Percentiles rank a stretch among this genome's conserved stretches.
These are phyloP conservation scores for Drosophila fulvimacula DNA, from an alignment of 2,888 invertebrate genomes.

Conservation along the genomic window DNA sequence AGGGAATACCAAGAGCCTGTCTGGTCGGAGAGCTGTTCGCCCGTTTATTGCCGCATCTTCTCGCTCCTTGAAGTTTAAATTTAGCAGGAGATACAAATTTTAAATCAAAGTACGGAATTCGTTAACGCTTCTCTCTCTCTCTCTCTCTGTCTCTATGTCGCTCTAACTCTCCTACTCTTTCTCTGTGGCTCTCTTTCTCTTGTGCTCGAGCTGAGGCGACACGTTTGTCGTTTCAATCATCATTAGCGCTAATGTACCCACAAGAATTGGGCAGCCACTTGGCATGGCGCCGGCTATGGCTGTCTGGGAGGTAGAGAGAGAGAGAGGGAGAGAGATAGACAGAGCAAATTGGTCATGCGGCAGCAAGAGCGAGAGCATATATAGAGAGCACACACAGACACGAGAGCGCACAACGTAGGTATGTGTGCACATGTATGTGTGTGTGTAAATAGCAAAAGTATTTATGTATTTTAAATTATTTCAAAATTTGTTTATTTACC, in stretches of 20 bases:
- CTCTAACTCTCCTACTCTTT: constrained; percentile 12
- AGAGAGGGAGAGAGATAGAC: constrained; percentile 13
- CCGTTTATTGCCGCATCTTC: constrained; percentile 17
- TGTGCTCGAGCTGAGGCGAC: constrained; percentile 49
- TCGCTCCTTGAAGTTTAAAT: constrained; percentile 35
- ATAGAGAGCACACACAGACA: constrained; percentile 8
- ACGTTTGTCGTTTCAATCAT: constrained; percentile 85
- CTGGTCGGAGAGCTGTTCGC: constrained; percentile 12
- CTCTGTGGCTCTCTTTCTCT: neutral
- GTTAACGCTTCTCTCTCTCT: constrained; percentile 16
- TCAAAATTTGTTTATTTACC: constrained; percentile 73
- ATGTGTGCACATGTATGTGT: constrained; percentile 10
- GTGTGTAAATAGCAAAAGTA: constrained; percentile 25
- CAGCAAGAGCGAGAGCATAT: constrained; percentile 26
- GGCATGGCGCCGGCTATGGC: constrained; percentile 36
- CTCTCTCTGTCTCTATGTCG: neutral
- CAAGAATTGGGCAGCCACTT: constrained; percentile 83
- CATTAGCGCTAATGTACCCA: constrained; percentile 85
- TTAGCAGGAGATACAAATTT: constrained; percentile 59
- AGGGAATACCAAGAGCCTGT: constrained; percentile 30
- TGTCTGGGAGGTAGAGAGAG: constrained; percentile 10
- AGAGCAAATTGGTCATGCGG: constrained; percentile 6
- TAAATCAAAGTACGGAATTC: constrained; percentile 73
- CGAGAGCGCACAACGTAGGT: constrained; percentile 22
- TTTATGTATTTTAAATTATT: constrained; percentile 41